These are phyloP conservation scores for Clinocottus analis DNA, from an alignment of 2,113 vertebrate genomes.

Conservation along the genomic window DNA sequence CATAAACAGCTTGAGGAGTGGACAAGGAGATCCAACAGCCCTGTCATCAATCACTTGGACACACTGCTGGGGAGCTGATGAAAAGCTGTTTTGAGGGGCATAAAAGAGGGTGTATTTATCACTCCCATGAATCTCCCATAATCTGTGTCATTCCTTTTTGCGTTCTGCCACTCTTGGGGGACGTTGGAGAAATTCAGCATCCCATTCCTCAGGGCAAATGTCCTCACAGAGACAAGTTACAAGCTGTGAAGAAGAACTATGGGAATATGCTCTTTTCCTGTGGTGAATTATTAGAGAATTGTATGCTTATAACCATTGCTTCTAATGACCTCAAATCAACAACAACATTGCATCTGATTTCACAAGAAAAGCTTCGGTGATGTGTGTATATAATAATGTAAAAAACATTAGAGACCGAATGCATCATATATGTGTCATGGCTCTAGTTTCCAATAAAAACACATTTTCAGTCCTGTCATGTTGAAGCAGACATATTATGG, in stretches of 20 bases:
- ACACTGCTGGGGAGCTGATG: slow-evolving; percentile 73
- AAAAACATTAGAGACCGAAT: slow-evolving; percentile 37
- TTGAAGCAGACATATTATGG: slow-evolving; percentile 55
- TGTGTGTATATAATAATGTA: slow-evolving; percentile 18
- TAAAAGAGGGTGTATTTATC: slow-evolving; percentile 79
- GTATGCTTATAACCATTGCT: slow-evolving; percentile 66
- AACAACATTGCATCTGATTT: slow-evolving; percentile 54
- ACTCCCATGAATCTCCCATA: slow-evolving; percentile 78
- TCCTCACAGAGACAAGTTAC: slow-evolving; percentile 53
- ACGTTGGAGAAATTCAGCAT: slow-evolving; percentile 66
- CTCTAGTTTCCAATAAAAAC: background rate
- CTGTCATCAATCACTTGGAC: slow-evolving; percentile 72
- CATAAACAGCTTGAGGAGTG: slow-evolving; percentile 74
- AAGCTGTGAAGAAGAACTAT: slow-evolving; percentile 34
- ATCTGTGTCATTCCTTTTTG: slow-evolving; percentile 79
- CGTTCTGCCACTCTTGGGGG: slow-evolving; percentile 72
- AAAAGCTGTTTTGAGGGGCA: slow-evolving; percentile 77
- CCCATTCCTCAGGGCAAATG: slow-evolving; percentile 61
- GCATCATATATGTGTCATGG: slow-evolving; percentile 49
- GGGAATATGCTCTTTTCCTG: slow-evolving; percentile 29
- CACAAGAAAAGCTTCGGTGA: slow-evolving; percentile 38
- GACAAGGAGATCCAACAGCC: slow-evolving; percentile 66
- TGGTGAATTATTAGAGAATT: slow-evolving; percentile 70
- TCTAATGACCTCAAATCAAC: slow-evolving; percentile 68
- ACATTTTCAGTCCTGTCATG: slow-evolving; percentile 48